Percentiles rank a stretch among this genome's conserved stretches.
Evolutionary conservation across 2,888 invertebrate genomes (phyloP).

Genomic region (Liodrosophila aerea): DNA sequence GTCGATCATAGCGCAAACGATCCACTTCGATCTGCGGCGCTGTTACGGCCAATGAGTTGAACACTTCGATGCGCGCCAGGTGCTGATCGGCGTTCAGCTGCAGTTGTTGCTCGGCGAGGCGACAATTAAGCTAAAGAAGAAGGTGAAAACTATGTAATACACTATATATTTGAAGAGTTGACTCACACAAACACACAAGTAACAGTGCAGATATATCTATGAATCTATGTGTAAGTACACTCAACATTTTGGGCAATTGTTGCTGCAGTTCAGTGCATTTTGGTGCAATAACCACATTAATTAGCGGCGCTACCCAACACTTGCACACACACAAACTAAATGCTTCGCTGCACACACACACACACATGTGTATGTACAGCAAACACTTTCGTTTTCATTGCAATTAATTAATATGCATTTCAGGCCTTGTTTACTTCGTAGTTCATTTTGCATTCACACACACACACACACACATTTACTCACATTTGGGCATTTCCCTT

Average conservation of each 20-base stretch:
- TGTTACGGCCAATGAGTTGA: conserved; percentile 90
- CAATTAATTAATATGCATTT: conserved; percentile 66
- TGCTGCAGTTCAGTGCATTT: conserved; percentile 76
- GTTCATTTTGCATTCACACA: conserved; percentile 22
- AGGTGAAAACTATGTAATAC: not conserved
- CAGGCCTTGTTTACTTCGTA: conserved; percentile 21
- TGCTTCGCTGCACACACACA: conserved; percentile 50
- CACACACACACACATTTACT: conserved; percentile 47
- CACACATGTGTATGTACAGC: conserved; percentile 16
- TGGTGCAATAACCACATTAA: conserved; percentile 79
- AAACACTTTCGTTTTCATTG: conserved; percentile 73
- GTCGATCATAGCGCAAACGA: conserved; percentile 79
- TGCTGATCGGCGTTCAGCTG: conserved; percentile 80
- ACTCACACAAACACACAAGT: conserved; percentile 10
- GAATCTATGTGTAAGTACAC: not conserved
- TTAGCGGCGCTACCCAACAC: conserved; percentile 53
- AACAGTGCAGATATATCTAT: not conserved
- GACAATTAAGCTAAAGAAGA: conserved; percentile 82
- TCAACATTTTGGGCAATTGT: conserved; percentile 41
- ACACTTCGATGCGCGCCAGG: conserved; percentile 86
- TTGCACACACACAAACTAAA: conserved; percentile 27
- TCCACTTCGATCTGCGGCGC: conserved; percentile 90
- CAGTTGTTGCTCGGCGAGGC: conserved; percentile 74
- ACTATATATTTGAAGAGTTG: conserved; percentile 25
- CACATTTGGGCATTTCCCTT: conserved; percentile 87